Evolutionary conservation across 64 coral and sea anemone genomes (phyloP).

Genomic region (Montipora cactus): DNA sequence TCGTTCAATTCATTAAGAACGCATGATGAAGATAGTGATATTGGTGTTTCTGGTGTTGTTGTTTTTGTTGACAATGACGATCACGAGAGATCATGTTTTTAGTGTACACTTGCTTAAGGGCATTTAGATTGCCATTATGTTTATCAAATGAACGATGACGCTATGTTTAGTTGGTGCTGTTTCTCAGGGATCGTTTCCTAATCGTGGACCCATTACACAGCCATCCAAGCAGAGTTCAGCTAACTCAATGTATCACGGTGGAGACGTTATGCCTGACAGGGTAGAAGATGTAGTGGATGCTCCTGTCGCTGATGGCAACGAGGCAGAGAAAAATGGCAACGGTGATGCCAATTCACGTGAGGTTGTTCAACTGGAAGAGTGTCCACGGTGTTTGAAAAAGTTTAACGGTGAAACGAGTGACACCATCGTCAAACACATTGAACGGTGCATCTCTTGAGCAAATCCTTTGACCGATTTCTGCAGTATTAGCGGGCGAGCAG

Average conservation of each 20-base stretch:
- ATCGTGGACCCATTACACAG: neutral
- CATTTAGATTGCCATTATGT: neutral
- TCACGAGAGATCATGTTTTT: too few relatives aligned
- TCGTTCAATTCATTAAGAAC: too few relatives aligned
- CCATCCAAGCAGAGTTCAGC: neutral
- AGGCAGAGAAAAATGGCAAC: neutral
- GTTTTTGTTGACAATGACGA: too few relatives aligned
- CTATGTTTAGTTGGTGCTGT: neutral
- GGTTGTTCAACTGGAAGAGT: constrained; percentile 17
- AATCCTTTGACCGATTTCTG: too few relatives aligned
- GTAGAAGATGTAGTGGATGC: constrained; percentile 18
- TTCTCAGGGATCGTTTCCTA: neutral
- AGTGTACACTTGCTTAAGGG: too few relatives aligned
- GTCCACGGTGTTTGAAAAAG: constrained; percentile 36
- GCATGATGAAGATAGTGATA: too few relatives aligned
- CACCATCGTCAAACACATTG: constrained; percentile 41
- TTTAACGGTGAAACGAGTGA: constrained; percentile 1
- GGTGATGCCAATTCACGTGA: neutral
- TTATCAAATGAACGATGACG: neutral
- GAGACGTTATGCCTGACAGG: constrained; percentile 19
- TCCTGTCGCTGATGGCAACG: neutral
- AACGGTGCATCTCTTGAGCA: constrained; percentile 36
- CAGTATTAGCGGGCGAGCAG: too few relatives aligned
- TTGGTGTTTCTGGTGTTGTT: too few relatives aligned
- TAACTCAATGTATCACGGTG: constrained; percentile 30